Base-by-base conservation (phyloP, 2,888 invertebrate species). In the Nemotelus nigrinus region DNA sequence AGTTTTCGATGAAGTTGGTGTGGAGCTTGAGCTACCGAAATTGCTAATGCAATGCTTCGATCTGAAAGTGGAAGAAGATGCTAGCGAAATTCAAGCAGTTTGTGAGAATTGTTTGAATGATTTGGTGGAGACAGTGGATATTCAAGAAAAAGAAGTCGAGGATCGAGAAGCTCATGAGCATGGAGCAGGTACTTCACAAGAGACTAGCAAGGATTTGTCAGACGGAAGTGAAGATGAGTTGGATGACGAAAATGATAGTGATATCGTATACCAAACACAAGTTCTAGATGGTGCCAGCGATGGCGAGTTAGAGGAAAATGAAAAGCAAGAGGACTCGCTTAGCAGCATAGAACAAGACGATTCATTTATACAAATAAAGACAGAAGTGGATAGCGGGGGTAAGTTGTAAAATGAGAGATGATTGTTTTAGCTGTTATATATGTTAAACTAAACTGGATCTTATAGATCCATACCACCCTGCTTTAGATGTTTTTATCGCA, bases 1-100 rank as follows among this genome's bases (percentile, higher is more conserved):
- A 60, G 82, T 86, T 57, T 86, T 84, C 48, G 85, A 86, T 81
- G 84, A 85, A 77, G 82, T 83, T n/a, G 86, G 86, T 3, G 58
- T 82, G 2, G 85, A 86, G 68, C 78, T 86, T 7, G 83, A 83
- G 4, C 79, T 86, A 53, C 80, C 83, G 7, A 78, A 80, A 47
- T 78, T 86, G 25, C 76, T 86, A 1, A 79, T 79, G 3, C 82
- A 82, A 45, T 83, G 82, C 80, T 86, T 84, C 76, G 64, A 82
- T 7, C 64, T 85, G 4, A 77, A 78, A 48, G 79, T 85, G 2
- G 76, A 76, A 2, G 67, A 79, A 4, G 79, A 83, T 25, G 4
- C 71, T 0, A 63, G 67, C 3, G 10, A 45, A 2, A 55, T 78
- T 2, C 84, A 85, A 71, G 74, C 83, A 2, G 75, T 86, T 0